These are phyloP conservation scores for Drosophila serrata DNA, from an alignment of 1,140 invertebrate species.

Conservation along the genomic window DNA sequence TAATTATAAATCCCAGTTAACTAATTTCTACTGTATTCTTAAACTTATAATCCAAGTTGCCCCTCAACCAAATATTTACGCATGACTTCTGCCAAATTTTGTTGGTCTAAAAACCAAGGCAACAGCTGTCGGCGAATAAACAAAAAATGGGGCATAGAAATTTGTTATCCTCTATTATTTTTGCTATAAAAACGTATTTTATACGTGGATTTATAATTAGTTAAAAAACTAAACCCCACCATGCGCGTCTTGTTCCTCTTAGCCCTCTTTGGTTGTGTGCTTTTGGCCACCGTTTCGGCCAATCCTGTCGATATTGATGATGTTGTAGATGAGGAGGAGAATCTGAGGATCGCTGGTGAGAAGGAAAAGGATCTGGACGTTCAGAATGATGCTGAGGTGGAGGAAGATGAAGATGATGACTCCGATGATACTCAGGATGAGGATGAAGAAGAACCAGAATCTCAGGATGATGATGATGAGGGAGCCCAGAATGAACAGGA, in stretches of 20 bases:
- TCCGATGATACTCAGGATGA: neutral
- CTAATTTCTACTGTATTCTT: conserved; percentile 8
- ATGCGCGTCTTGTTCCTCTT: conserved; percentile 61
- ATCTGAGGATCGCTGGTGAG: conserved; percentile 4
- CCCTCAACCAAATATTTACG: conserved; percentile 23
- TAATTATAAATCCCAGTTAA: neutral
- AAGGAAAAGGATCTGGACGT: conserved; percentile 1
- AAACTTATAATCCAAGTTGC: neutral
- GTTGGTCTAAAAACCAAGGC: conserved; percentile 27
- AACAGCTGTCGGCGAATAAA: conserved; percentile 36
- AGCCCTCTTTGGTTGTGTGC: conserved; percentile 63
- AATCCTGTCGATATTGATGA: conserved; percentile 25
- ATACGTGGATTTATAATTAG: conserved; percentile 32
- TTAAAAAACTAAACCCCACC: conserved; percentile 38
- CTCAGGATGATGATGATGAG: neutral
- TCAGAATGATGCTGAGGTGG: neutral
- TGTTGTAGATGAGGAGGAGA: conserved; percentile 10
- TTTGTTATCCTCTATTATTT: neutral
- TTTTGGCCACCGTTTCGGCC: conserved; percentile 46
- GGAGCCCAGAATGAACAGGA: neutral
- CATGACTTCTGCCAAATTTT: conserved; percentile 18
- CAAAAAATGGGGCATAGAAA: conserved; percentile 7
- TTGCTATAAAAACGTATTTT: conserved; percentile 55
- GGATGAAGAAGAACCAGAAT: neutral
- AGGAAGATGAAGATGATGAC: conserved; percentile 13